phyloP scores from a whole-genome alignment of 2,113 vertebrate species.

The Cyrtonyx montezumae region DNA sequence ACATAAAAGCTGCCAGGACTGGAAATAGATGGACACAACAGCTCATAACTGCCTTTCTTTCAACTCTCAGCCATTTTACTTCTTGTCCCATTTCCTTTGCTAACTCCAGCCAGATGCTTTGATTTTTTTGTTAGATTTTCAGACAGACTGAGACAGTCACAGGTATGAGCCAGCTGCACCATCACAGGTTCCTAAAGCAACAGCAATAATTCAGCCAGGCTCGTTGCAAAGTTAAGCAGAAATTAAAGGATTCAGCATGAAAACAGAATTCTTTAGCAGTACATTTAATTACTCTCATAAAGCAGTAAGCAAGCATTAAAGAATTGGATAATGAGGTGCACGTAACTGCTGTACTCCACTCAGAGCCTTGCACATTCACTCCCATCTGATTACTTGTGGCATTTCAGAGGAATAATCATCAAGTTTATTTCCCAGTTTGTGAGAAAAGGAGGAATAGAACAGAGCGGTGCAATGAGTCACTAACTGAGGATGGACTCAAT shows the following conservation, averaged over 20 bases:
- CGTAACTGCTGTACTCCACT: not conserved
- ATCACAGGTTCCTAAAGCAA: not conserved
- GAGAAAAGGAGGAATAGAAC: not conserved
- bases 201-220: not conserved
- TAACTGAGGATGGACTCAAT: not conserved
- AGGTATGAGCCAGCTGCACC: not conserved
- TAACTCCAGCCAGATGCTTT: not conserved
- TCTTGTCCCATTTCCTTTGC: not conserved
- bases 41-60: not conserved
- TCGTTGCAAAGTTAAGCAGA: not conserved
- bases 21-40: not conserved
- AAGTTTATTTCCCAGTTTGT: not conserved
- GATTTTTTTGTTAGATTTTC: not conserved
- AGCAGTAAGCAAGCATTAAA: not conserved
- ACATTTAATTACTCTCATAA: conserved; percentile 9
- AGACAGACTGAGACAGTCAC: not conserved
- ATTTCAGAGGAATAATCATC: not conserved
- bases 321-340: not conserved
- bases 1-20: not conserved
- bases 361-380: not conserved
- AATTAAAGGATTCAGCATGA: not conserved
- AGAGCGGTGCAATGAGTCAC: not conserved
- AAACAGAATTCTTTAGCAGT: not conserved
- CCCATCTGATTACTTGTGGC: not conserved
- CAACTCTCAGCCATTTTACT: not conserved